These are phyloP conservation scores for Melopsittacus undulatus DNA, from an alignment of 2,797 vertebrate species.

Conservation along the genomic window DNA sequence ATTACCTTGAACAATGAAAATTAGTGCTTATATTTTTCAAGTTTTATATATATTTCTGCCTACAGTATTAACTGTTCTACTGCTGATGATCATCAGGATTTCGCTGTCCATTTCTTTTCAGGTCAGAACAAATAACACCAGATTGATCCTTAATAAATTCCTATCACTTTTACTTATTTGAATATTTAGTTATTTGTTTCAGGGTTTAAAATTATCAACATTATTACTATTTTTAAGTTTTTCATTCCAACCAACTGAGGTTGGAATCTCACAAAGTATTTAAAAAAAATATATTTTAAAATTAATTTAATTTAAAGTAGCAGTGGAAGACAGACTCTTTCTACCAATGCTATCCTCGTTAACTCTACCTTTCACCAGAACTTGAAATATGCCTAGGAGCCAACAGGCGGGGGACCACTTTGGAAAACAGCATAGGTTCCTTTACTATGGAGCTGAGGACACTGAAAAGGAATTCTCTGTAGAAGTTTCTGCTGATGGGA, in stretches of 20 bases:
- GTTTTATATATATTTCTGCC: not conserved
- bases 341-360: not conserved
- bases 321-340: not conserved
- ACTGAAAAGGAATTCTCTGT: not conserved
- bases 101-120: not conserved
- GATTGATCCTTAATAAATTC: not conserved
- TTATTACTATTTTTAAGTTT: not conserved
- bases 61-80: not conserved
- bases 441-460: not conserved
- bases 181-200: not conserved
- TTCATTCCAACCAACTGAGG: not conserved
- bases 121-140: not conserved
- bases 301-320: not conserved
- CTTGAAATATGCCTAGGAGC: not conserved
- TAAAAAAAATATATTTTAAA: not conserved
- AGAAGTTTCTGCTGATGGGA: not conserved
- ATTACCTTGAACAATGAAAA: not conserved
- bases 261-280: not conserved
- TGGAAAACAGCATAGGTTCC: not conserved
- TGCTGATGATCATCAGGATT: not conserved
- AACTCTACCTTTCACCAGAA: not conserved
- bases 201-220: not conserved
- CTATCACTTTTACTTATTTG: not conserved
- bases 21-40: not conserved
- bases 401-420: not conserved